These are phyloP conservation scores for Gallinago media DNA, from an alignment of 2,113 vertebrate species.

Conservation along the genomic window DNA sequence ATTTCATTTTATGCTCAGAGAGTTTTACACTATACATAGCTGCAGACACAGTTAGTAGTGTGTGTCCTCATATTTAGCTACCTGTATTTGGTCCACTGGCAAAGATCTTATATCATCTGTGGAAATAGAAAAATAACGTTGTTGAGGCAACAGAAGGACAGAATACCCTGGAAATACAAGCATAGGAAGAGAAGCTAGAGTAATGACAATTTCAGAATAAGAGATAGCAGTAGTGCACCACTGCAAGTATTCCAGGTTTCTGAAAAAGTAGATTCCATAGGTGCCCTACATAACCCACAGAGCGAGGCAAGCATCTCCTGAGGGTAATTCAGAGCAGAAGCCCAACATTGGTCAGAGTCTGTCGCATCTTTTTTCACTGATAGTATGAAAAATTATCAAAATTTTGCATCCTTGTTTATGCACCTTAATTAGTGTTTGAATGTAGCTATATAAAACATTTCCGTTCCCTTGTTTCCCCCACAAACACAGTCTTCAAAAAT, in stretches of 20 bases:
- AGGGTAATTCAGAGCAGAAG: not conserved
- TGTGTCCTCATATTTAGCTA: not conserved
- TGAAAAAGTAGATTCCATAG: not conserved
- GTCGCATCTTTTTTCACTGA: not conserved
- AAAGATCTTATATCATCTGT: not conserved
- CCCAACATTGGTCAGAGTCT: not conserved
- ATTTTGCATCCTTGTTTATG: not conserved
- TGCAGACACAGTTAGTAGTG: not conserved
- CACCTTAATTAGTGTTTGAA: not conserved
- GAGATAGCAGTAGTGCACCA: not conserved
- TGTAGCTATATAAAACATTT: not conserved
- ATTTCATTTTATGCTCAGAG: not conserved
- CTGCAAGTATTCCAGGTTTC: not conserved
- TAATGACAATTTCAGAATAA: not conserved
- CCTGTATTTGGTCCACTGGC: not conserved
- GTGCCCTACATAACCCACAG: not conserved
- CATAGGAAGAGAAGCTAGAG: not conserved
- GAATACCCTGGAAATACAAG: not conserved
- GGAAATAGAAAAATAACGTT: not conserved
- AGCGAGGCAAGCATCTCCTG: rapidly evolving
- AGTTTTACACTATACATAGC: not conserved
- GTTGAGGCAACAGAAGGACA: not conserved
- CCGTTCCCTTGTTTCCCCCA: not conserved
- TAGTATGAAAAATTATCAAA: not conserved
- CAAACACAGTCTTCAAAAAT: not conserved